Evolutionary conservation across 2,113 vertebrate genomes (phyloP).

Genomic region (Notechis scutatus): DNA sequence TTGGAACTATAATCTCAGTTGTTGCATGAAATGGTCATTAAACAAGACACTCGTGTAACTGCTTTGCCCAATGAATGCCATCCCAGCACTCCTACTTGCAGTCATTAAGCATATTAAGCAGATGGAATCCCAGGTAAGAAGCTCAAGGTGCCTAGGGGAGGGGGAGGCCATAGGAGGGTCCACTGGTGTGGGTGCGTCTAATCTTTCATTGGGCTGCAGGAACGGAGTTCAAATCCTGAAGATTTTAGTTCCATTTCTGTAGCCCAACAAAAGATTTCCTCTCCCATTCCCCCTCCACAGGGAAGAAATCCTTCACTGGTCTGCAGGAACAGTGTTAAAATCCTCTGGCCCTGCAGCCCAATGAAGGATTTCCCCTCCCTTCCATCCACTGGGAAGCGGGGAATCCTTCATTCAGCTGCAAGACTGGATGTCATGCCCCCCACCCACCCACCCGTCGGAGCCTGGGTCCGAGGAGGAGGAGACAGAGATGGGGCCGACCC

Average conservation of each 20-base stretch:
- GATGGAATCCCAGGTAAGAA: neutral
- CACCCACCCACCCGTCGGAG: no score
- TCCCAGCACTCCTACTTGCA: neutral
- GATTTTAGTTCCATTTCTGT: neutral
- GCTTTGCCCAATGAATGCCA: neutral
- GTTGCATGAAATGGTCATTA: neutral
- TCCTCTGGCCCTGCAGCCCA: no score
- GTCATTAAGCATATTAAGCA: neutral
- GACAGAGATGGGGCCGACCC: no score
- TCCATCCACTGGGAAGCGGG: no score
- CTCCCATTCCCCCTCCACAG: neutral
- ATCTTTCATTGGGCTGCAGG: neutral
- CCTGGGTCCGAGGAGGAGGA: no score
- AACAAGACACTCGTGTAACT: neutral
- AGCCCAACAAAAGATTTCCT: neutral
- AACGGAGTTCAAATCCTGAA: neutral
- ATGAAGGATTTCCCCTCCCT: no score
- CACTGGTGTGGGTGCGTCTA: neutral
- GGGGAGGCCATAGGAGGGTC: neutral
- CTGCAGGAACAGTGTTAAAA: no score
- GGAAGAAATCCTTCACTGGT: no score
- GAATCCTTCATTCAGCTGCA: no score
- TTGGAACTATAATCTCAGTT: neutral
- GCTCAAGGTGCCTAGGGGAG: neutral
- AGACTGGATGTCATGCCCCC: no score